Evolutionary conservation across 2,113 vertebrate genomes (phyloP).

Genomic region (Macaca nemestrina): DNA sequence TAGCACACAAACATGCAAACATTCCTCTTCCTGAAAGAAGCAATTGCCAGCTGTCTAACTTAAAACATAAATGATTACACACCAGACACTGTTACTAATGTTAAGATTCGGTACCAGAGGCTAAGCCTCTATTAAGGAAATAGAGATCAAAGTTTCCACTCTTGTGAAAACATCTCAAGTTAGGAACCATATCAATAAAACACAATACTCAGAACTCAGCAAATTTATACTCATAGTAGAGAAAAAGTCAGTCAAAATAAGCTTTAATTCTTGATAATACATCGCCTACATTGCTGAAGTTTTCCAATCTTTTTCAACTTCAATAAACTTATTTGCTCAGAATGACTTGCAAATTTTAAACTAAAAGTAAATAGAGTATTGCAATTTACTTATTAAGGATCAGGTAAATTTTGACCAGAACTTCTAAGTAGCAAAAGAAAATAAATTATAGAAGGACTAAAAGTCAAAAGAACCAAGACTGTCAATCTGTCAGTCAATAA

Average conservation of each 20-base stretch:
- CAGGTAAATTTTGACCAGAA: conserved; percentile 5
- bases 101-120: not conserved
- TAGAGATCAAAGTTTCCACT: conserved; percentile 19
- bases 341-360: not conserved
- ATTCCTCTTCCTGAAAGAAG: not conserved
- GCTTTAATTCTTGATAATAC: not conserved
- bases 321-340: not conserved
- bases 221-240: not conserved
- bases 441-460: not conserved
- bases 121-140: conserved; percentile 11
- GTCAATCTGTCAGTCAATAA: not conserved
- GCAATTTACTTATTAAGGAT: not conserved
- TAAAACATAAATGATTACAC: conserved; percentile 1
- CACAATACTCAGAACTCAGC: not conserved
- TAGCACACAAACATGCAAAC: not conserved
- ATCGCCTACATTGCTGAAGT: not conserved
- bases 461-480: not conserved
- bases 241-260: not conserved
- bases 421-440: not conserved
- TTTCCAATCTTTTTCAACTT: not conserved
- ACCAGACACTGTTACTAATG: conserved; percentile 12
- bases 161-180: not conserved
- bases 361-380: not conserved
- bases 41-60: not conserved
- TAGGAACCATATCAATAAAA: conserved; percentile 24